Evolutionary conservation across 2,888 invertebrate species (phyloP).

Genomic region (Papilio demoleus): DNA sequence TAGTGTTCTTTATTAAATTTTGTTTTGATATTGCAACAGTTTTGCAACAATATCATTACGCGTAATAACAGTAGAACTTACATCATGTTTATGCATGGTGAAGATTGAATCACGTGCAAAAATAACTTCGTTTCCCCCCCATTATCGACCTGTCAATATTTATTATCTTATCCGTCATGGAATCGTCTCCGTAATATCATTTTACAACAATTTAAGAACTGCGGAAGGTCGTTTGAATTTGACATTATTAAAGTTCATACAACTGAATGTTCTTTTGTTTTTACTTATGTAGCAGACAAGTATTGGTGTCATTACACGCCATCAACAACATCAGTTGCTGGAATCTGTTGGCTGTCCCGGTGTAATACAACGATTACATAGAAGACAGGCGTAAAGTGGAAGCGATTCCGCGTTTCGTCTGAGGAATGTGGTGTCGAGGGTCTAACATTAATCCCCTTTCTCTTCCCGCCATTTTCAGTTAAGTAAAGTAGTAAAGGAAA

Average conservation of each 20-base stretch:
- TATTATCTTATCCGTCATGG: conserved; percentile 34
- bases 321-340: too few species aligned
- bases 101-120: conserved; percentile 27
- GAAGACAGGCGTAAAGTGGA: too few species aligned
- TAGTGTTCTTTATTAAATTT: background rate
- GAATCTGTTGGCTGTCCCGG: too few species aligned
- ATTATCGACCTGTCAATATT: conserved; percentile 38
- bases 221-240: conserved; percentile 21
- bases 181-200: conserved; percentile 30
- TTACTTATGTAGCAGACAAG: background rate
- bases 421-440: too few species aligned
- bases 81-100: conserved; percentile 35
- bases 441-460: too few species aligned
- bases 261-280: background rate
- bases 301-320: too few species aligned
- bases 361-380: too few species aligned
- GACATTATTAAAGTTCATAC: conserved; percentile 8
- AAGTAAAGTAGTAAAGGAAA: too few species aligned
- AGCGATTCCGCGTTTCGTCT: too few species aligned
- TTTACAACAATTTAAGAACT: conserved; percentile 12
- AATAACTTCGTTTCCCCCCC: conserved; percentile 9
- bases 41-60: background rate
- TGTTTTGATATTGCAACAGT: background rate
- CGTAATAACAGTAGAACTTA: conserved; percentile 38
- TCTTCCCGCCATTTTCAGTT: too few species aligned